Conservation (phyloP, 2,888 invertebrate species). For the Tupiocoris notatus region DNA sequence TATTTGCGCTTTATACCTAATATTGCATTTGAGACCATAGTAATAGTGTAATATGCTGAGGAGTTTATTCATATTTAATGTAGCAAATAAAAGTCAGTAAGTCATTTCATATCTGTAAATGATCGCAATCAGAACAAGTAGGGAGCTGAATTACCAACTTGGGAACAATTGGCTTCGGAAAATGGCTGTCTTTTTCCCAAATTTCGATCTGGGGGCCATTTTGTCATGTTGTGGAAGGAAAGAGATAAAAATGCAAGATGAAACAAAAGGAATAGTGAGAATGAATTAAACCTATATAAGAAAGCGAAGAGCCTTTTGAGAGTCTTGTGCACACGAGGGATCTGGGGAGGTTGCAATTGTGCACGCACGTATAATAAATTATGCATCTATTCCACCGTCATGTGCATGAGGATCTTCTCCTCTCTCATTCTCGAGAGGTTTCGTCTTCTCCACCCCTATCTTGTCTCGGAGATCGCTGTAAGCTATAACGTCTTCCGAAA, state of each 20-base stretch:
- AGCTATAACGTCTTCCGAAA: neutral
- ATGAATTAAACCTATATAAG: neutral
- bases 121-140: neutral
- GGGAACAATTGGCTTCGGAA: neutral
- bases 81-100: neutral
- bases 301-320: neutral
- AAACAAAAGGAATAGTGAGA: neutral
- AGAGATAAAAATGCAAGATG: neutral
- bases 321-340: neutral
- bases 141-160: neutral
- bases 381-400: neutral
- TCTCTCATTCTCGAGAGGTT: neutral
- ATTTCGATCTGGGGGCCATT: neutral
- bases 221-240: neutral
- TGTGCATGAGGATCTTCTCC: neutral
- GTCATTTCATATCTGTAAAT: neutral
- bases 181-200: neutral
- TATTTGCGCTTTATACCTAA: too few relatives aligned
- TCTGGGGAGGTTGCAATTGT: neutral
- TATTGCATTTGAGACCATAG: too few relatives aligned
- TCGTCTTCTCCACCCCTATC: neutral
- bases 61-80: neutral
- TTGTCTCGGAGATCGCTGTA: neutral
- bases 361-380: neutral
- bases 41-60: too few relatives aligned